These are phyloP conservation scores for Meiosimyza decipiens DNA, from an alignment of 2,888 invertebrate genomes.

Conservation along the genomic window DNA sequence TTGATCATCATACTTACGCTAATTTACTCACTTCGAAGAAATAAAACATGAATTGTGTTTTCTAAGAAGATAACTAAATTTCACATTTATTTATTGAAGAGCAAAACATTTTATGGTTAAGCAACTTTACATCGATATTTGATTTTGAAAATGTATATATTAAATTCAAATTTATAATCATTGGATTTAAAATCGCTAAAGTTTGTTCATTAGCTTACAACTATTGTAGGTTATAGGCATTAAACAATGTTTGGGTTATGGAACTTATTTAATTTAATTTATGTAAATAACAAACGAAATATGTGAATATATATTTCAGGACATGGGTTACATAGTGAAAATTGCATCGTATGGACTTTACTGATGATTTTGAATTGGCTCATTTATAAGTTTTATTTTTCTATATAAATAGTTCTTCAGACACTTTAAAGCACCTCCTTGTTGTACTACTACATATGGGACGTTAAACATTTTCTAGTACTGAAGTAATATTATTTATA, in stretches of 20 bases:
- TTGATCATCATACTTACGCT: too few species aligned
- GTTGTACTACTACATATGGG: too few species aligned
- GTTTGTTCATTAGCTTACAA: neutral
- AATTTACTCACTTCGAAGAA: neutral
- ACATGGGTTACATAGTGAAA: too few species aligned
- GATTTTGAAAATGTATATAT: constrained; percentile 10
- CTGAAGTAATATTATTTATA: neutral
- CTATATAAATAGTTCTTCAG: too few species aligned
- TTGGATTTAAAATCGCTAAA: constrained; percentile 9
- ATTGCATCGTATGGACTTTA: too few species aligned
- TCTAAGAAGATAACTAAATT: constrained; percentile 11
- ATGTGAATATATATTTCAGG: too few species aligned
- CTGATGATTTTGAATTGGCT: too few species aligned
- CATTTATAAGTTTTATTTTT: too few species aligned
- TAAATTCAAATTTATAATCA: constrained; percentile 20
- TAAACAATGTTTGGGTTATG: too few species aligned
- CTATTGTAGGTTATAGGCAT: neutral
- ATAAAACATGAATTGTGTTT: neutral
- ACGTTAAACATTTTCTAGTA: neutral
- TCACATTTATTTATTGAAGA: constrained; percentile 20
- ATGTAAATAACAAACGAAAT: too few species aligned
- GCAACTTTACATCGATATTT: constrained; percentile 22
- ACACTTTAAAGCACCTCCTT: too few species aligned
- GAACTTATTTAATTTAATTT: too few species aligned
- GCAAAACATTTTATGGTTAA: constrained; percentile 8